Base-by-base conservation (phyloP, 2,113 vertebrate genomes). In the Bungarus multicinctus region DNA sequence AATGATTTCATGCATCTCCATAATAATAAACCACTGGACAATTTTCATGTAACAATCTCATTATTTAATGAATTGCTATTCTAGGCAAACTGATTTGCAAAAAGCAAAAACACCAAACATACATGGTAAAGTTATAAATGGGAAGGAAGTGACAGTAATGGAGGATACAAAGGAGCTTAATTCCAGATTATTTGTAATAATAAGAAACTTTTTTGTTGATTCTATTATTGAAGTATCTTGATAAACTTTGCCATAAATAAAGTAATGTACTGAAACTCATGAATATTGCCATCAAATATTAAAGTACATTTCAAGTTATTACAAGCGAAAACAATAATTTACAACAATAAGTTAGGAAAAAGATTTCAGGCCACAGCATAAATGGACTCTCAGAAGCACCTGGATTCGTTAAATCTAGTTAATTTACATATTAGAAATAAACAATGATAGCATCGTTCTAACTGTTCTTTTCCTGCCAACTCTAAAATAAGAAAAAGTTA, bases 261-360 rank as follows among this genome's bases (percentile, higher is more conserved):
- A 91, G 14, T 27, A 34, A 81, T 81, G 69, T 7, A 81, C 69
- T 81, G 34, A 39, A 18, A 81, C 6, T 81, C 50, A 87, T 50
- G 43, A 52, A 34, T 89, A 23, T 89, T 57, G 25, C n/a, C 54
- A 55, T 55, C 10, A 53, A 95, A 43, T 45, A 90, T 52, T 39
- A 87, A 54, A 34, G 88, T 34, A 45, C 10, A 74, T 50, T 0
- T 89, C 14, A 45, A n/a, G 89, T 95, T 88, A 95, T 64, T 93
- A 52, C 54, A 23, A 87, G 81, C 14, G 89, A 23, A 88, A 34
- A 92, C 94, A 96, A 94, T 95, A 93, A 94, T 93, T 94, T 90
- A 91, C 87, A 95, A 86, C 89, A 74, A 57, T 20, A 91, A 50
- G 30, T 53, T 81, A 39, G 14, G 94, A 1, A 87, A 52, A 50